Base-by-base conservation (phyloP, 2,888 invertebrate genomes). In the Auanema freiburgensis region DNA sequence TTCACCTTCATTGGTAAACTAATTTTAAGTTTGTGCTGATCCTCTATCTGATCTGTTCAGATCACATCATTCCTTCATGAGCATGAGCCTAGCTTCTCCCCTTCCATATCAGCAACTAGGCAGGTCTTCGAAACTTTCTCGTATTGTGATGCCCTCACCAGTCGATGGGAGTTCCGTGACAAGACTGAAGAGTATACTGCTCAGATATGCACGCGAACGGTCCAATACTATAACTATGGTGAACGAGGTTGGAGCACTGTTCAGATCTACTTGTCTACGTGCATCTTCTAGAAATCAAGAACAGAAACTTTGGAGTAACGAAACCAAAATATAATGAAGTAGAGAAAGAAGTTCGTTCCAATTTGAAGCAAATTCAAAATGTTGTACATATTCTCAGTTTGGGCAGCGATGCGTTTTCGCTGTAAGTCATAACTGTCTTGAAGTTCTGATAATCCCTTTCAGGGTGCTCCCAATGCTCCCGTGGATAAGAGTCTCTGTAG, bases 201-300 rank as follows among this genome's bases (percentile, higher is more conserved):
- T 21, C 54, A 60, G 60, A 54, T 60, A 11, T 44, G 46, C 18
- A 41, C 60, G 2, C 12, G 60, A 24, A 54, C 60, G 18, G 44
- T 43, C 12, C 49, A 54, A 11, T 60, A 53, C 24, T 23, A 55
- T 18, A 54, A 54, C 43, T 49, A 49, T 41, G 16, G 33, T 40
- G 6, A 14, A 25, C 1, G 11, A 14, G 10, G n/a, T 43, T 55
- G 23, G 21, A 44, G 12, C 24, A 6, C 12, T 11, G 21, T 55
- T 14, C n/a, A 43, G n/a, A n/a, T n/a, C n/a, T n/a, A n/a, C n/a
- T n/a, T n/a, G n/a, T n/a, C n/a, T n/a, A n/a, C n/a, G n/a, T n/a
- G n/a, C n/a, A n/a, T n/a, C n/a, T n/a, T n/a, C n/a, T n/a, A 33
- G 4, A 33, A 33, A 33, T 24, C 50, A 16, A 16, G 24, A 50